A percentile compares a stretch with the other conserved stretches of the same genome.
Conservation (phyloP, 2,113 vertebrate species). For the Anas platyrhynchos region DNA sequence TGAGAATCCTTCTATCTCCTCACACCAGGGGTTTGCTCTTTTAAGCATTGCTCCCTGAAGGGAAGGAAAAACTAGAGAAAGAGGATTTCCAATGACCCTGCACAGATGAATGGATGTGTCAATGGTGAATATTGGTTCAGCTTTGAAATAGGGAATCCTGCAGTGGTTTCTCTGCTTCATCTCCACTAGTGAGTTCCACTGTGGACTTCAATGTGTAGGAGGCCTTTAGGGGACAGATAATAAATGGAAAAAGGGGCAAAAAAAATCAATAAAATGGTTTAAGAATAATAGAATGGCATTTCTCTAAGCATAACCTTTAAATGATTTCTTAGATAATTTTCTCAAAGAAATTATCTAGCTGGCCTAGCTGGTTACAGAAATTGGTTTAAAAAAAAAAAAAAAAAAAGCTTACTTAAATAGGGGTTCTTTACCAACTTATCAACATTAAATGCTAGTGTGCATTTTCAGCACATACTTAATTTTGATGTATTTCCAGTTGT, state of each 20-base stretch:
- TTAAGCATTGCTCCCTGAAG: slow-evolving; percentile 85
- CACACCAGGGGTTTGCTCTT: slow-evolving; percentile 85
- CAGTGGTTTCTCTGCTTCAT: slow-evolving; percentile 76
- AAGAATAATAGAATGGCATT: slow-evolving; percentile 36
- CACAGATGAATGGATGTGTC: slow-evolving; percentile 84
- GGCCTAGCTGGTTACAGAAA: neutral
- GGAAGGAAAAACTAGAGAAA: slow-evolving; percentile 83
- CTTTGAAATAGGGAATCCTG: slow-evolving; percentile 83
- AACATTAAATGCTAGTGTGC: slow-evolving; percentile 26
- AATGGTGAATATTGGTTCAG: slow-evolving; percentile 84
- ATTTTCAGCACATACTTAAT: slow-evolving; percentile 19
- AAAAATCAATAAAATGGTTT: slow-evolving; percentile 46
- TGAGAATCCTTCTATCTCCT: slow-evolving; percentile 83
- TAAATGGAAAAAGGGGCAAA: slow-evolving; percentile 14
- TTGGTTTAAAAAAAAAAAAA: neutral
- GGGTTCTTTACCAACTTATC: neutral
- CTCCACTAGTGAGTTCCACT: slow-evolving; percentile 62
- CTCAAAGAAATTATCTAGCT: neutral
- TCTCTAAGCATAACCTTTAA: slow-evolving; percentile 33
- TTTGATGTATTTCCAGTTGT: slow-evolving; percentile 1
- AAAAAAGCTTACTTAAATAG: neutral
- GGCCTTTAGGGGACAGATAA: slow-evolving; percentile 72
- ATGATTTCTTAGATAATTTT: slow-evolving; percentile 63
- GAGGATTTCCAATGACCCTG: slow-evolving; percentile 85
- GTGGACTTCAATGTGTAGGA: slow-evolving; percentile 70